Evolutionary conservation across 2,888 invertebrate genomes (phyloP), one percentile per base, ranked within the genome.

Genomic region (Baronia brevicornis): DNA sequence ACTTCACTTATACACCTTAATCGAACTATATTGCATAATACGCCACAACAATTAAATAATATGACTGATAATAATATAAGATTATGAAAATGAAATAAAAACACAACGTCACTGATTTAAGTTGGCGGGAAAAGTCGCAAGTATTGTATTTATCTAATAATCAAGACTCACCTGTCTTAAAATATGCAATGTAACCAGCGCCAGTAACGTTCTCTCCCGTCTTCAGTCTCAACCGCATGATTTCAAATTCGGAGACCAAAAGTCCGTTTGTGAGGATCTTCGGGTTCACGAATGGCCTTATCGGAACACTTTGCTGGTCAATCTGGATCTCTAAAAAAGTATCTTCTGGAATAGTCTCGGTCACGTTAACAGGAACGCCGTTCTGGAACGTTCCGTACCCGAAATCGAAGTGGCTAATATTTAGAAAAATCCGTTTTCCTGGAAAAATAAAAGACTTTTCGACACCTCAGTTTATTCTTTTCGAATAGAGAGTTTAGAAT

Each of bases 341-440:
- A 4, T 77, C 75, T 9, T 71, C 68, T 1, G 70, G 59, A 4
- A 61, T 49, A 0, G 54, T 40, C 8, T 63, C 67, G 0, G 71
- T 59, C 1, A 64, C 52, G 46, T 75, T 78, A 28, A 61, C 41
- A 1, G 78, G 70, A 0, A 79, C 64, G 1, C 84, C 77, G 25
- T 78, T 77, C 7, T 63, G 51, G 44, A 77, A 80, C 0, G 54
- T 47, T 17, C 79, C 80, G 40, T 78, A 75, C 6, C 84, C 82
- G 27, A 90, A 77, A 44, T 89, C 87, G 48, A 84, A 88, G 42
- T 86, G 84, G 33, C 78, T 82, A 50, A 93, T 90, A 68, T 91
- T 89, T 23, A 92, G 71, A 87, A 91, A 92, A 4, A 92, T 87
- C 22, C 90, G 84, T 53, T 89, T 89, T n/a, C 84, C 85, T 85